Evolutionary conservation across 2,797 vertebrate genomes (phyloP).

Genomic region (Eulemur albifrons): DNA sequence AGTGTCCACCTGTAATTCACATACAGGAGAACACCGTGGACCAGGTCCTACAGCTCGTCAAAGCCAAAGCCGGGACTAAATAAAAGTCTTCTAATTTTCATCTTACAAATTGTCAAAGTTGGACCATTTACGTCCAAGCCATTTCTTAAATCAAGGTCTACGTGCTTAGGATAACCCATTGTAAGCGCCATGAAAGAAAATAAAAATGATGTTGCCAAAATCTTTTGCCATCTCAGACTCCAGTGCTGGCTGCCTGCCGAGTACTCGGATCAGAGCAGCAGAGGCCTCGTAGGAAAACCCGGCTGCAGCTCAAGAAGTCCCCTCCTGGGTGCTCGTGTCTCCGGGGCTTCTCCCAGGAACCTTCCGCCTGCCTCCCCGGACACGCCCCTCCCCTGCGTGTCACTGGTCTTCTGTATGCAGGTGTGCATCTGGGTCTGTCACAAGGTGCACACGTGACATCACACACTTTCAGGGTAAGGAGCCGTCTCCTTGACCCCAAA

Average conservation of each 20-base stretch:
- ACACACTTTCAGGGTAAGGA: not conserved
- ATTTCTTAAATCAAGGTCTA: not conserved
- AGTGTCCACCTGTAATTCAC: too few relatives aligned
- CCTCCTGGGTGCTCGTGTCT: not conserved
- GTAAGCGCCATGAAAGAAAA: not conserved
- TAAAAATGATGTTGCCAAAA: not conserved
- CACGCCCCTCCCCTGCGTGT: rapidly evolving
- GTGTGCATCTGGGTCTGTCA: not conserved
- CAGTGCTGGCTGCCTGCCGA: too few relatives aligned
- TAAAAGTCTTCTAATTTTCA: not conserved
- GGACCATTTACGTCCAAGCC: not conserved
- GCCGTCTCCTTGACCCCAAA: not conserved
- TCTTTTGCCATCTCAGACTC: too few relatives aligned
- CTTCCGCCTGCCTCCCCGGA: too few relatives aligned
- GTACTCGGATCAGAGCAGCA: too few relatives aligned
- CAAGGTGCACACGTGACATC: rapidly evolving
- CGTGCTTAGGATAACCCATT: not conserved
- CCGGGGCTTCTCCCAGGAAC: not conserved
- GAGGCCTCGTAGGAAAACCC: not conserved
- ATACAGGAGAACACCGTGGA: not conserved
- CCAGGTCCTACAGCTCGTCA: too few relatives aligned
- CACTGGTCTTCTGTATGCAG: not conserved
- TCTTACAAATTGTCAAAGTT: not conserved
- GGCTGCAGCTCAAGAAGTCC: not conserved
- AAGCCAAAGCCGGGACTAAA: not conserved